Conservation (phyloP, 2,797 vertebrate species). For the Pangasius macronema region DNA sequence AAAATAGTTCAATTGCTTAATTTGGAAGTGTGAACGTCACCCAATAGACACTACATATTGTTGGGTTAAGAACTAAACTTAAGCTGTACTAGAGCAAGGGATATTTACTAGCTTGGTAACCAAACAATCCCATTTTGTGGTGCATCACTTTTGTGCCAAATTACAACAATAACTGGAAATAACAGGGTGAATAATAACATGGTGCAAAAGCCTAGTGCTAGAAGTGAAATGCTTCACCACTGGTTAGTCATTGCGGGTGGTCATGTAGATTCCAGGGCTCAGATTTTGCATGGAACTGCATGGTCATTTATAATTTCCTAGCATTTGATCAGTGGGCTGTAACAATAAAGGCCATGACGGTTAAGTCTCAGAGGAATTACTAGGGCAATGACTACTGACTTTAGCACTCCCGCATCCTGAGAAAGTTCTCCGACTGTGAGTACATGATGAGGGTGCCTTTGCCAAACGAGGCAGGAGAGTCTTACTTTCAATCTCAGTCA, state of each 20-base stretch:
- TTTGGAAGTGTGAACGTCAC: neutral
- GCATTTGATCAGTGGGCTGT: neutral
- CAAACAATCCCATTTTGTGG: neutral
- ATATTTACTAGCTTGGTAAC: neutral
- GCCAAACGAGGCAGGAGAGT: neutral
- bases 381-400: neutral
- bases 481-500: slow-evolving; percentile 96
- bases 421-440: neutral
- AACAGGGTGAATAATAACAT: neutral
- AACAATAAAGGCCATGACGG: neutral
- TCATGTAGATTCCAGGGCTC: neutral
- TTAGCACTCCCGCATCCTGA: neutral
- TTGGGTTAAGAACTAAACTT: neutral
- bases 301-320: neutral
- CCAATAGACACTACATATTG: neutral
- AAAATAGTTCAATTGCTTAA: neutral
- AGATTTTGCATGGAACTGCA: neutral
- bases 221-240: neutral
- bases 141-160: neutral
- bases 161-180: neutral
- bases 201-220: neutral
- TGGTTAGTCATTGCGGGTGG: neutral
- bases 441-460: neutral
- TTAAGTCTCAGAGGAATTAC: neutral
- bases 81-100: neutral